Conservation (phyloP, 2,113 vertebrate genomes). For the Saimiri boliviensis region DNA sequence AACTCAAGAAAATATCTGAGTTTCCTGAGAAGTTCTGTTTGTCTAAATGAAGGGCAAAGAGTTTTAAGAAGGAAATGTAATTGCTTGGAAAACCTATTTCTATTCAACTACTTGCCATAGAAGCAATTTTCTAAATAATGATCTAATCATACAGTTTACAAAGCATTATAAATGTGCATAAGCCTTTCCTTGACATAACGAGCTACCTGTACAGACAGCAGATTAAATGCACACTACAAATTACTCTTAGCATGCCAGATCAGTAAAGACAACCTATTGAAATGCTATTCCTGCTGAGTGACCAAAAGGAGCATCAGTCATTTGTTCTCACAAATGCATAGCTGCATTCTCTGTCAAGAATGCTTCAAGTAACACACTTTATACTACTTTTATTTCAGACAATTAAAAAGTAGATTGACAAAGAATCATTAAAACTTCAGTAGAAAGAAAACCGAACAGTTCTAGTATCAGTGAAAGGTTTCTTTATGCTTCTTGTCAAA, state of each 20-base stretch:
- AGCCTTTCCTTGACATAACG: background rate
- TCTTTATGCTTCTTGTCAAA: constrained; percentile 23
- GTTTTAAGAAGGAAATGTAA: background rate
- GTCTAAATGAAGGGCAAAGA: background rate
- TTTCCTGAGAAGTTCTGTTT: background rate
- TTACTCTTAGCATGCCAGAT: rapidly evolving
- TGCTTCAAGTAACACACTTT: background rate
- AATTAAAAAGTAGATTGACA: background rate
- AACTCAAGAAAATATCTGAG: background rate
- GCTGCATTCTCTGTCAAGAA: background rate
- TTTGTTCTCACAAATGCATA: background rate
- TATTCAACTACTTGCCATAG: background rate
- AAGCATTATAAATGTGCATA: background rate
- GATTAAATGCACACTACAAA: background rate
- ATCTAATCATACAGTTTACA: background rate
- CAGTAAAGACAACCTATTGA: background rate
- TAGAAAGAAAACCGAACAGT: background rate
- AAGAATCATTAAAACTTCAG: background rate
- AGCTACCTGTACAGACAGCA: background rate
- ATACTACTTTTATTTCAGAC: background rate
- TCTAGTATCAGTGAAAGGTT: background rate
- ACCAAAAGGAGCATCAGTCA: background rate
- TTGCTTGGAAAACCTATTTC: constrained; percentile 16
- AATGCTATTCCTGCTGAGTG: background rate
- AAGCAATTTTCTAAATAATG: constrained; percentile 21